Evolutionary conservation across 2,797 vertebrate genomes (phyloP).

Genomic region (Menidia menidia): DNA sequence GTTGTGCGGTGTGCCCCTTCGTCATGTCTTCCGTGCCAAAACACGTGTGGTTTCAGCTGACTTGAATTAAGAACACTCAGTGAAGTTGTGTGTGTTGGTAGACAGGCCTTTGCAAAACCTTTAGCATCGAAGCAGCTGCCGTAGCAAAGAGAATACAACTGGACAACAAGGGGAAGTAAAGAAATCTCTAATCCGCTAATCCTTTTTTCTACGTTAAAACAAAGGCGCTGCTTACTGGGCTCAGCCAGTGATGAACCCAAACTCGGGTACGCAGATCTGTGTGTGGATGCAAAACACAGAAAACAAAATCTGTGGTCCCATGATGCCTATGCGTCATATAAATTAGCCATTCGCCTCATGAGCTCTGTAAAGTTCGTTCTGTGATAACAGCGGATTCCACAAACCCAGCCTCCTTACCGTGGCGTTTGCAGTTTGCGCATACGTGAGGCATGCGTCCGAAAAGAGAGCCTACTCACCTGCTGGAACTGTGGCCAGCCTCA

Average conservation of each 20-base stretch:
- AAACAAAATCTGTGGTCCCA: constrained; percentile 11
- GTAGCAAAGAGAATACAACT: neutral
- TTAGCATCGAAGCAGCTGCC: neutral
- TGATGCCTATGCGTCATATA: constrained; percentile 15
- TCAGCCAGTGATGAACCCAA: neutral
- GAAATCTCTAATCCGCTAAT: neutral
- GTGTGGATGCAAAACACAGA: neutral
- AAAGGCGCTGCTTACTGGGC: neutral
- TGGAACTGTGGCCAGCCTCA: constrained; percentile 12
- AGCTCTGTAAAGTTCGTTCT: constrained; percentile 16
- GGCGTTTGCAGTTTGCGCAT: constrained; percentile 7
- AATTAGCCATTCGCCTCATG: constrained; percentile 6
- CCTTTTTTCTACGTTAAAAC: neutral
- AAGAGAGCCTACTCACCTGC: neutral
- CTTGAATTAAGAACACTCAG: neutral
- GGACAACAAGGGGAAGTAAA: neutral
- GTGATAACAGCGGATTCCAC: constrained; percentile 3
- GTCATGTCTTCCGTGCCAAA: neutral
- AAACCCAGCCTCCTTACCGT: neutral
- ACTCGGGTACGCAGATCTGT: neutral
- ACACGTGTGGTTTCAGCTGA: neutral
- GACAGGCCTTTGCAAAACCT: too few relatives aligned
- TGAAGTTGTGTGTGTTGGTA: constrained; percentile 9
- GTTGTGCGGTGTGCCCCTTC: neutral
- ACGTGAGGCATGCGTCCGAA: neutral